Evolutionary conservation across 2,888 invertebrate species (phyloP).

Genomic region (Iselma pallidipennis): DNA sequence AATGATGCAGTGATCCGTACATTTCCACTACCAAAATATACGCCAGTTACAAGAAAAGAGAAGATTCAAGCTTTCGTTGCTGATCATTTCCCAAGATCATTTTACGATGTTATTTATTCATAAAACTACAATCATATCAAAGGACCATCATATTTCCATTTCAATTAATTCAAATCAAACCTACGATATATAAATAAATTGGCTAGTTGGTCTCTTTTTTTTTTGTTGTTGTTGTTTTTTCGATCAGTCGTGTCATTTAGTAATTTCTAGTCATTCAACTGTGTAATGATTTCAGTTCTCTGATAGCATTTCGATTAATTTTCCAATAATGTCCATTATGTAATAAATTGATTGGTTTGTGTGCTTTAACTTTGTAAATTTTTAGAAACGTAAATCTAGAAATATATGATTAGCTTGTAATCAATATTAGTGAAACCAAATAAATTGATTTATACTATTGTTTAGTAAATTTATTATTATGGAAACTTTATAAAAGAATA

Average conservation of each 20-base stretch:
- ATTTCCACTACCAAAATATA: constrained; percentile 82
- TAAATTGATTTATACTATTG: no score
- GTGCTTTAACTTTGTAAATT: not conserved
- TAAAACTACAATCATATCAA: constrained; percentile 26
- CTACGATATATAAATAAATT: no score
- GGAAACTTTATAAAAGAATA: no score
- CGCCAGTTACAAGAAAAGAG: constrained; percentile 78
- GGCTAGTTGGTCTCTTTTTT: no score
- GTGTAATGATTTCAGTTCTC: not conserved
- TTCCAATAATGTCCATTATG: not conserved
- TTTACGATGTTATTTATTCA: constrained; percentile 77
- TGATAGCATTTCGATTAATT: not conserved
- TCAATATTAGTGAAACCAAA: no score
- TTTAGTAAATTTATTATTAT: no score
- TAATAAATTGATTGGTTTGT: not conserved
- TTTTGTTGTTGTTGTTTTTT: no score
- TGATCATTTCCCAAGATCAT: constrained; percentile 78
- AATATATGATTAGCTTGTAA: no score
- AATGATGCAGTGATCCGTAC: constrained; percentile 79
- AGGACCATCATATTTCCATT: not conserved
- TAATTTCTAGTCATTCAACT: not conserved
- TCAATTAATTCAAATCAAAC: no score
- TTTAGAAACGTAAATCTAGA: no score
- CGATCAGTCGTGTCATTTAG: no score
- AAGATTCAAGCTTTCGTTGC: constrained; percentile 79